A percentile compares a stretch with the other conserved stretches of the same genome.
phyloP scores from a whole-genome alignment of 2,888 invertebrate species.

The Alloplasta piceator region DNA sequence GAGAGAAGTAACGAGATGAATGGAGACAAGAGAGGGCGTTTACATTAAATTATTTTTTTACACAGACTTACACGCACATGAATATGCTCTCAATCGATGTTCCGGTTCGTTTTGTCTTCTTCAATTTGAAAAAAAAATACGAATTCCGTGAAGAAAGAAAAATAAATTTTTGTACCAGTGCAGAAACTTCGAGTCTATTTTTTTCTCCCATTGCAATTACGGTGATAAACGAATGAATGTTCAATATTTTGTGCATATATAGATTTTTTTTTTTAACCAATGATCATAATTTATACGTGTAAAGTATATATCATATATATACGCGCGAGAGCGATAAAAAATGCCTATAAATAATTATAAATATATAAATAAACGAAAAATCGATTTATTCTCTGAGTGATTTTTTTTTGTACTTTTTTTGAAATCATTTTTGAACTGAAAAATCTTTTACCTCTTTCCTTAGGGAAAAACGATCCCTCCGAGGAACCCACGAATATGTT shows the following conservation, averaged over 20 bases:
- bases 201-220: slow-evolving; percentile 64
- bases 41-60: slow-evolving; percentile 59
- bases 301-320: slow-evolving; percentile 65
- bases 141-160: slow-evolving; percentile 7
- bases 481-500: no score
- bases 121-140: not conserved
- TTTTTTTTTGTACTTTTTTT: slow-evolving; percentile 10
- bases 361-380: slow-evolving; percentile 62
- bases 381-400: slow-evolving; percentile 44
- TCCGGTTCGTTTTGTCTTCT: slow-evolving; percentile 5
- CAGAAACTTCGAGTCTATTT: slow-evolving; percentile 57
- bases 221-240: slow-evolving; percentile 67
- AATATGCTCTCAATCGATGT: not conserved
- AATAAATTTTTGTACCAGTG: slow-evolving; percentile 69
- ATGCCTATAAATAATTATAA: slow-evolving; percentile 57
- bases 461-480: no score
- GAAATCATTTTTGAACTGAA: no score
- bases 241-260: slow-evolving; percentile 72
- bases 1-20: not conserved
- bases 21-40: slow-evolving; percentile 11
- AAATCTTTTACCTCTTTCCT: no score
- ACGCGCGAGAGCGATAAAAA: slow-evolving; percentile 56
- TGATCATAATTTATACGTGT: slow-evolving; percentile 74
- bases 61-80: not conserved
- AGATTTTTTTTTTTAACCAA: slow-evolving; percentile 65